These are phyloP conservation scores for Drosophila orena DNA, from an alignment of 1,140 invertebrate genomes.

Conservation along the genomic window DNA sequence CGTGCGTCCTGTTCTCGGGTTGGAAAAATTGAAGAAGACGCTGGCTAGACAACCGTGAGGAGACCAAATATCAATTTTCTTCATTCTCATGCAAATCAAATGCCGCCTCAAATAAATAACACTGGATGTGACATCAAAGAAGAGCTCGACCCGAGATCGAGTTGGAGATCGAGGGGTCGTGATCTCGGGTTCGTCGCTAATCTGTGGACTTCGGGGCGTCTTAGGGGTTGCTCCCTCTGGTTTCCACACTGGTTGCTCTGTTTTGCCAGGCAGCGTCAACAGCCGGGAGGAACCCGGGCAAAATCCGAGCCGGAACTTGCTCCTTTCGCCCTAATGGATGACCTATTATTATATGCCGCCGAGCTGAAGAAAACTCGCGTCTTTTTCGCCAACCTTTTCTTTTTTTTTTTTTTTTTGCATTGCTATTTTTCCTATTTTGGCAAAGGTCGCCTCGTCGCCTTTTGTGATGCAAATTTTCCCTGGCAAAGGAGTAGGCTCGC, in stretches of 20 bases:
- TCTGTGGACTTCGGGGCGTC: slow-evolving; percentile 40
- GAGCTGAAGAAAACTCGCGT: slow-evolving; percentile 50
- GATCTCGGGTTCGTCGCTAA: slow-evolving; percentile 45
- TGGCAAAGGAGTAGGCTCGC: slow-evolving; percentile 40
- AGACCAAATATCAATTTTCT: slow-evolving; percentile 83
- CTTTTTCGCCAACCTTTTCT: slow-evolving; percentile 66
- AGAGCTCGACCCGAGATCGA: slow-evolving; percentile 16
- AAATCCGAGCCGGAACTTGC: slow-evolving; percentile 39
- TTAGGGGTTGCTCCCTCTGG: slow-evolving; percentile 65
- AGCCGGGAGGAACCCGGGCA: slow-evolving; percentile 30
- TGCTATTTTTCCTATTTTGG: slow-evolving; percentile 33
- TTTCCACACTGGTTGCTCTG: slow-evolving; percentile 33
- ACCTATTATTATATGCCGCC: slow-evolving; percentile 65
- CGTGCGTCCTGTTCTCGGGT: slow-evolving; percentile 56
- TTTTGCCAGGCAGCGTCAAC: slow-evolving; percentile 72
- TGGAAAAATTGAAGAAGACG: slow-evolving; percentile 56
- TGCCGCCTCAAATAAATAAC: slow-evolving; percentile 81
- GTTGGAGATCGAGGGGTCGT: slow-evolving; percentile 53
- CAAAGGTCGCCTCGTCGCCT: slow-evolving; percentile 37
- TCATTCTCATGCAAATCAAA: slow-evolving; percentile 82
- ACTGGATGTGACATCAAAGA: slow-evolving; percentile 76
- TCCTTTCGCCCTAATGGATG: slow-evolving; percentile 73
- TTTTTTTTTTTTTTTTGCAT: slow-evolving; percentile 11
- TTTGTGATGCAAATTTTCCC: slow-evolving; percentile 74
- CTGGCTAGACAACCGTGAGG: slow-evolving; percentile 52